phyloP scores from a whole-genome alignment of 2,797 vertebrate species.

The Sebastolobus alascanus region DNA sequence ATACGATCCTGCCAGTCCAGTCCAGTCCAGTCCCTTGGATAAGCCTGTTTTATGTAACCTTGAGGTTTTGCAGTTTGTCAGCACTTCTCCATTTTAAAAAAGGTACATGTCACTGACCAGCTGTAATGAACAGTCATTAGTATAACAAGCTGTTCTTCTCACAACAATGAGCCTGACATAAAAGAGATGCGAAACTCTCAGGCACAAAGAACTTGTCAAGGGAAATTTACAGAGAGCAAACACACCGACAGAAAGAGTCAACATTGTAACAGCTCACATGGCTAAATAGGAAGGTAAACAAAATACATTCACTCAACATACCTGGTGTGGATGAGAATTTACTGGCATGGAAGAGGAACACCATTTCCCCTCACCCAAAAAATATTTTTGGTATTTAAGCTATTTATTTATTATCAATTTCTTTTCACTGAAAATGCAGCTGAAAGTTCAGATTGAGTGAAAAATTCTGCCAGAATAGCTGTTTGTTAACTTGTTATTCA shows the following conservation, averaged over 20 bases:
- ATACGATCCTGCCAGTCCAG: background rate
- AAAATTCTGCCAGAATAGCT: background rate
- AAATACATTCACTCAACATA: background rate
- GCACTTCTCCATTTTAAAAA: slow-evolving; percentile 42
- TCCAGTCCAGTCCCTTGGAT: background rate
- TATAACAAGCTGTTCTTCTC: background rate
- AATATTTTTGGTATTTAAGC: background rate
- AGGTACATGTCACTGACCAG: background rate
- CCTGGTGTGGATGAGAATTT: background rate
- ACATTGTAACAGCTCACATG: background rate
- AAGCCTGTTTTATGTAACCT: slow-evolving; percentile 2
- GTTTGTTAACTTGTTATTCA: background rate
- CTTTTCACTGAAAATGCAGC: background rate
- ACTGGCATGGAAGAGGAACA: background rate
- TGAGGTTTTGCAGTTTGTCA: slow-evolving; percentile 3
- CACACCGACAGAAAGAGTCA: background rate
- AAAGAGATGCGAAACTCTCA: background rate
- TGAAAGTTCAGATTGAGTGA: background rate
- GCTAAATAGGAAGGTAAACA: background rate
- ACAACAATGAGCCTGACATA: slow-evolving; percentile 5
- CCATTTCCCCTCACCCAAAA: background rate
- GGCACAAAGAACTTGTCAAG: background rate
- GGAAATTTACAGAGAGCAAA: slow-evolving; percentile 4
- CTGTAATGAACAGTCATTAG: background rate
- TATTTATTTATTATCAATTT: background rate